Evolutionary conservation across 2,797 vertebrate species (phyloP), one percentile per base, ranked within the genome.

Genomic region (Alosa sapidissima): DNA sequence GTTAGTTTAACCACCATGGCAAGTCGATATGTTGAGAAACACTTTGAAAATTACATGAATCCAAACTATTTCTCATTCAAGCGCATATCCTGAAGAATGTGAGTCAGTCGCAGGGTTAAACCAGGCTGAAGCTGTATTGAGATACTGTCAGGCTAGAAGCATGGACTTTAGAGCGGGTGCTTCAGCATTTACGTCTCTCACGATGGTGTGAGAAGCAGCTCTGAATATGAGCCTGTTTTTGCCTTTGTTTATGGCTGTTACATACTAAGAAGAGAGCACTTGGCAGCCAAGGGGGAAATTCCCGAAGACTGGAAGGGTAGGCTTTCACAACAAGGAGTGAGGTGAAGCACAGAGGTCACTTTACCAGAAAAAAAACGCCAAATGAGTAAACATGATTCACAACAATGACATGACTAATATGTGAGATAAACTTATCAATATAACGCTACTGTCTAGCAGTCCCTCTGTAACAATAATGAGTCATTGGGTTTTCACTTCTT

Each of bases 251-350:
- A 82, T 78, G 82, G 83, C 72, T 72, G 72, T 41, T 65, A 72
- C 45, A 58, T 72, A 47, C 55, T 33, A 48, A 83, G 45, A 86
- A 21, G 36, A 68, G 51, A 75, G 81, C 9, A 86, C 58, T 45
- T 55, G 48, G 81, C n/a, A 83, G 62, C 81, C 60, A 86, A 78
- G 49, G 36, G 75, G 83, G 75, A 86, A 84, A 65, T 86, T 82
- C 82, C 84, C 68, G 45, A 2, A 78, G 33, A 78, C 7, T 36
- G 9, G 75, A 45, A 58, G 49, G 28, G 48, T 41, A 33, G 49
- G 16, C 28, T 33, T 78, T 65, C 49, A 19, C 52, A 75, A 68
- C 52, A 52, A 78, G 33, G 28, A 21, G 41, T 47, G 41, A 78
- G 72, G 41, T 78, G 45, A 78, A 78, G 21, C 72, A 19, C 19